Percentiles rank a stretch among this genome's conserved stretches.
phyloP scores from a whole-genome alignment of 2,888 invertebrate genomes.

The Drosophila meridiana region DNA sequence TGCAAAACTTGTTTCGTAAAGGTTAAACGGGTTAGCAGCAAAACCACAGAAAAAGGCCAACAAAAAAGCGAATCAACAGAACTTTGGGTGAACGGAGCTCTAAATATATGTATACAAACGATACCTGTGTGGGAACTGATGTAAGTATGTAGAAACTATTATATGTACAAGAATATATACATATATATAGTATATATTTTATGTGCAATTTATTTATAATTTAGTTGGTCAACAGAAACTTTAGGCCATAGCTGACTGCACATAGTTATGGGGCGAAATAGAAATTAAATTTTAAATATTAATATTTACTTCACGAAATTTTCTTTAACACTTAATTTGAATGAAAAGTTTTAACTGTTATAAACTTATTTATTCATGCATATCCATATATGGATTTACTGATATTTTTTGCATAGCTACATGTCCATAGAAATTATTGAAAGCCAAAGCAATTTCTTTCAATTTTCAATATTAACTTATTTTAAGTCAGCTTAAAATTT shows the following conservation, averaged over 20 bases:
- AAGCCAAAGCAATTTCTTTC: too few relatives aligned
- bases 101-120: constrained; percentile 1
- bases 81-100: background rate
- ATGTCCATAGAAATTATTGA: too few relatives aligned
- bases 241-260: background rate
- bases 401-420: too few relatives aligned
- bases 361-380: too few relatives aligned
- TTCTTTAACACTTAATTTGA: background rate
- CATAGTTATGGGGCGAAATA: background rate
- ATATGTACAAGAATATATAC: background rate
- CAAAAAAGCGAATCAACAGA: background rate
- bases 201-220: constrained; percentile 11
- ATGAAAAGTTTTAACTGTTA: too few relatives aligned
- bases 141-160: background rate
- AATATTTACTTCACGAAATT: background rate
- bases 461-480: too few relatives aligned
- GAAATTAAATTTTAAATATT: background rate
- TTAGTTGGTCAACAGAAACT: constrained; percentile 19
- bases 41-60: constrained; percentile 26
- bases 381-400: too few relatives aligned
- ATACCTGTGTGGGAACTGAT: background rate
- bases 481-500: too few relatives aligned
- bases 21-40: constrained; percentile 37
- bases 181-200: background rate
- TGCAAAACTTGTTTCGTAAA: constrained; percentile 41